Percentiles rank a stretch among this genome's conserved stretches.
Evolutionary conservation across 1,140 invertebrate genomes (phyloP).

Genomic region (Eupristina koningsbergeri): DNA sequence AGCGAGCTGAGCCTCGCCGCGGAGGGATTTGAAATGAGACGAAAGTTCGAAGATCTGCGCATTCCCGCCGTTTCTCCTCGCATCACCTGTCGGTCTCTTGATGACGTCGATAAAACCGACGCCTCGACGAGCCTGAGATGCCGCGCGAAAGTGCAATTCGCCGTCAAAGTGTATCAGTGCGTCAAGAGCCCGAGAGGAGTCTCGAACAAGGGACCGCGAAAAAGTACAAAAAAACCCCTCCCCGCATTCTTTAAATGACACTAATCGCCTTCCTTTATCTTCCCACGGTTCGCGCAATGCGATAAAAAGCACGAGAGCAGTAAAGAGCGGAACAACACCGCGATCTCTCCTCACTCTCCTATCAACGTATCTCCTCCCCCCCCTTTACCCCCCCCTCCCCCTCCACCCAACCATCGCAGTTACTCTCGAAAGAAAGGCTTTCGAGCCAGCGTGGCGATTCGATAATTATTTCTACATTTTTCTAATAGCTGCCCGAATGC

Average conservation of each 20-base stretch:
- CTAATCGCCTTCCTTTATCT: conserved; percentile 73
- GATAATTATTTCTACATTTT: conserved; percentile 71
- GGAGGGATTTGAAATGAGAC: conserved; percentile 9
- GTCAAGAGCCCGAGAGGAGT: conserved; percentile 26
- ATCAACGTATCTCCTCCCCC: background rate
- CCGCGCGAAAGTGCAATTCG: conserved; percentile 21
- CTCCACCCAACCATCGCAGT: conserved; percentile 5
- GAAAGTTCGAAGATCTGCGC: conserved; percentile 34
- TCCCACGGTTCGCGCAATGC: conserved; percentile 67
- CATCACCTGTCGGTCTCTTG: conserved; percentile 35
- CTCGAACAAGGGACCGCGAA: conserved; percentile 56
- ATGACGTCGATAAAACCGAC: conserved; percentile 48
- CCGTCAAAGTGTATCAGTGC: background rate
- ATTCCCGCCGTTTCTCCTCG: background rate
- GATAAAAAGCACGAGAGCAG: conserved; percentile 60
- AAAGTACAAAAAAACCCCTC: conserved; percentile 65
- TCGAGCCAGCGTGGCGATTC: conserved; percentile 61
- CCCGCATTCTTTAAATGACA: conserved; percentile 71
- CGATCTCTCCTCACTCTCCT: conserved; percentile 22
- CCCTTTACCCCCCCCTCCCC: background rate
- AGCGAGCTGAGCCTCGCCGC: background rate
- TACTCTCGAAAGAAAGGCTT: background rate
- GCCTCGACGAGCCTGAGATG: conserved; percentile 39
- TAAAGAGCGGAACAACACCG: conserved; percentile 51
- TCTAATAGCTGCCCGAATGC: conserved; percentile 63